These are phyloP conservation scores for Benitochromis conjunctus DNA, from an alignment of 2,113 vertebrate genomes.

Conservation along the genomic window DNA sequence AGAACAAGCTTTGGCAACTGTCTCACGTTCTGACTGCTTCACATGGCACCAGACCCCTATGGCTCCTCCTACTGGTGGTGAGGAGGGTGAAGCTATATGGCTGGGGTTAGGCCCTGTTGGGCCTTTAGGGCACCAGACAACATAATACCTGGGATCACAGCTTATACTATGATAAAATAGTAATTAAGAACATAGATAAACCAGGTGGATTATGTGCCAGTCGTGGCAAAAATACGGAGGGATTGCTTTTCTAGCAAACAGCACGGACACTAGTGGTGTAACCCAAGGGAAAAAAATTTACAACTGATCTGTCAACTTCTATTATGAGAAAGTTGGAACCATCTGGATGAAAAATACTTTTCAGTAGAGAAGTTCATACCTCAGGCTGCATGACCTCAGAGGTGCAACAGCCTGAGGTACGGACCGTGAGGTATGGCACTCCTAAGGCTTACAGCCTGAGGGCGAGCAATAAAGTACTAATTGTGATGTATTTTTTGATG, in stretches of 20 bases:
- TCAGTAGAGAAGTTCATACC: background rate
- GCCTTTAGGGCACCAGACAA: background rate
- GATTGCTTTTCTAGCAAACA: background rate
- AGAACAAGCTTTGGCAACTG: too few relatives aligned
- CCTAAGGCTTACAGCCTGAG: background rate
- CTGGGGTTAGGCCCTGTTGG: background rate
- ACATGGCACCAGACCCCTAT: too few relatives aligned
- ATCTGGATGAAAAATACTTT: background rate
- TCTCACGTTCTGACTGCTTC: too few relatives aligned
- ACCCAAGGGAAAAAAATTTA: background rate
- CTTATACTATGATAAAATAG: background rate
- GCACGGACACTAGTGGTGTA: background rate
- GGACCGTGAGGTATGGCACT: background rate
- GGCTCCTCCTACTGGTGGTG: accelerated
- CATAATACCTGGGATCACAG: background rate
- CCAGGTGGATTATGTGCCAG: background rate
- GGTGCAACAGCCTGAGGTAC: background rate
- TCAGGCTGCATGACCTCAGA: background rate
- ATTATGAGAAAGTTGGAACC: background rate
- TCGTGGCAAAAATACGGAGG: accelerated
- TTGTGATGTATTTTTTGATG: background rate
- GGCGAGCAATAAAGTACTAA: background rate
- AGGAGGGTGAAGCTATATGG: background rate
- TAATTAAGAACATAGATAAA: background rate
- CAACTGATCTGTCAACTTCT: background rate